Base-by-base conservation (phyloP, 2,797 vertebrate genomes). In the Myotis findleyi region DNA sequence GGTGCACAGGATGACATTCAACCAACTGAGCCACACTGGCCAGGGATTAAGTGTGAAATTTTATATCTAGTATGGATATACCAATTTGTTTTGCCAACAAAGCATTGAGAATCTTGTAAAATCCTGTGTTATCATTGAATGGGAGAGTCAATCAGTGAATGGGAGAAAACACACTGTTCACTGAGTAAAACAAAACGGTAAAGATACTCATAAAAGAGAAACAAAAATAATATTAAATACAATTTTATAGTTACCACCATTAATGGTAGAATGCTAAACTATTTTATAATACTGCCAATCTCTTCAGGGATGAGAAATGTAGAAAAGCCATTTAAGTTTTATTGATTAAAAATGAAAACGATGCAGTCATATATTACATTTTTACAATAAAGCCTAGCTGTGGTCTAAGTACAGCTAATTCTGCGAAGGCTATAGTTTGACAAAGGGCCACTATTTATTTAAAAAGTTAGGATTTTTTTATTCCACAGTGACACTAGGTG, bases 401-500 rank as follows among this genome's bases (percentile, higher is more conserved):
- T 87, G 21, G 25, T 72, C 49, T 87, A 79, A 69, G 25, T 64
- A 72, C 11, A 82, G 59, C 23, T 89, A 86, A 80, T 41, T 92
- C 86, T 82, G 82, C 20, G 27, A 83, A 55, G 57, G 7, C 38
- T 59, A 23, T 8, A 73, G 38, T 47, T 38, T 91, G n/a, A 91
- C 36, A 20, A 64, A 84, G 5, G 23, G 38, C 2, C 25, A 62
- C 5, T 23, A 71, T 49, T 87, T 23, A 71, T 49, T 87, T 62
- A 82, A 82, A 76, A 57, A 51, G 33, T 20, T 18, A 80, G 66
- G 25, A 75, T 86, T 96, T 55, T 77, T 68, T 79, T 90, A 66
- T 79, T 96, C 55, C 0, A 6, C 2, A 86, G 79, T 77, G 49
- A 95, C 44, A 21, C 5, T 90, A 90, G 4, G 9, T 81, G 80